Evolutionary conservation across 1,140 invertebrate genomes (phyloP), one percentile per base, ranked within the genome.

Genomic region (Bicyclus anynana): DNA sequence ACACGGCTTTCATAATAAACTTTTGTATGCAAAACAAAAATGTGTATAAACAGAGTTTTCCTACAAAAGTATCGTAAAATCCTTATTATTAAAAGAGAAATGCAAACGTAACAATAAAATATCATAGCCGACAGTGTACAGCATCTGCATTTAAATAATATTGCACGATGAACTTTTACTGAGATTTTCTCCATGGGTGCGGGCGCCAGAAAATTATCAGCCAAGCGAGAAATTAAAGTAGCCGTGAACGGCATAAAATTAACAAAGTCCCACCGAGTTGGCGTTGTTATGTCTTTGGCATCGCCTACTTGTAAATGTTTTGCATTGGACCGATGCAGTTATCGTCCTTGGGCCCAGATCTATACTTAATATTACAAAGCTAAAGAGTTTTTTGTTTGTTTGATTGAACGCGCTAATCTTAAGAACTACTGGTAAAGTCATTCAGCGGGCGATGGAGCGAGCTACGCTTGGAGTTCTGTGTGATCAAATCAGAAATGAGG

Each of bases 161-260:
- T 62, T 66, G 59, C 57, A 59, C 29, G 60, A 26, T 65, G 50
- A 77, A 81, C 65, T 75, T 77, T 71, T 67, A 57, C 63, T 59
- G 66, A 74, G 72, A 78, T 77, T 75, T 77, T 73, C 68, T 77
- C 63, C 69, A 75, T 67, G 69, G 65, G 56, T 67, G 59, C 73
- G 60, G 52, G 61, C 62, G 69, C 77, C 68, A 78, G 78, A 76
- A 81, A 77, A 82, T 84, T 81, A 81, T 80, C 77, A 81, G 63
- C 67, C 59, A 58, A 62, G 55, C 64, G 56, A 72, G 69, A 72
- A 80, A 80, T 80, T 81, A 74, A 82, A 81, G 77, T 77, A 74
- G 53, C 75, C 80, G 75, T 80, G 77, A 84, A 79, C 67, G 66
- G 75, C 73, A 77, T 80, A 74, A 80, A 80, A 80, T 81, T 84